Conservation (phyloP, 2,797 vertebrate species). For the Manis javanica region DNA sequence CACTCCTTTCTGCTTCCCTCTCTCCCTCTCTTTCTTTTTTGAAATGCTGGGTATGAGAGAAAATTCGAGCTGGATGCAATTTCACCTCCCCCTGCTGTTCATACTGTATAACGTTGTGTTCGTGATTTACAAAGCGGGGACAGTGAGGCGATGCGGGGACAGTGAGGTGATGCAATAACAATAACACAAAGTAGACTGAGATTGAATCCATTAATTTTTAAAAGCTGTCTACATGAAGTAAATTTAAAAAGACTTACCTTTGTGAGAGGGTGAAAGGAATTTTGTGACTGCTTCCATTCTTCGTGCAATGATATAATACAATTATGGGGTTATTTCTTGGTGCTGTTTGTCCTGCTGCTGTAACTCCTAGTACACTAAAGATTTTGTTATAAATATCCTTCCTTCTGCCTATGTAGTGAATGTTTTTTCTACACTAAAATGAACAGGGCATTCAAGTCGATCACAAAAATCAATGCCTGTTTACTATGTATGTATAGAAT, state of each 20-base stretch:
- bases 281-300: neutral
- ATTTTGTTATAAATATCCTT: neutral
- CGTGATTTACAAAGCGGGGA: neutral
- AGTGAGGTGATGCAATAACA: accelerated
- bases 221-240: neutral
- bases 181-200: neutral
- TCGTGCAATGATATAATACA: neutral
- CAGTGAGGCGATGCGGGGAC: accelerated
- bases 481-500: neutral
- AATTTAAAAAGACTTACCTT: neutral
- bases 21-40: neutral
- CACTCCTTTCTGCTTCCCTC: neutral
- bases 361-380: neutral
- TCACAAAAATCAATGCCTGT: neutral
- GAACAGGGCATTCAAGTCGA: neutral
- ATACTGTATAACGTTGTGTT: neutral
- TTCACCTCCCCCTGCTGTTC: slow-evolving; percentile 44
- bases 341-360: neutral
- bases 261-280: neutral
- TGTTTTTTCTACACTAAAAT: neutral
- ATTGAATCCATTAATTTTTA: neutral
- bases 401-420: neutral
- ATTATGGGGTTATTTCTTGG: neutral
- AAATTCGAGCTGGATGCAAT: neutral
- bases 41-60: neutral